Evolutionary conservation across 2,113 vertebrate species (phyloP), one percentile per base, ranked within the genome.

Genomic region (Xenotilapia leptura): DNA sequence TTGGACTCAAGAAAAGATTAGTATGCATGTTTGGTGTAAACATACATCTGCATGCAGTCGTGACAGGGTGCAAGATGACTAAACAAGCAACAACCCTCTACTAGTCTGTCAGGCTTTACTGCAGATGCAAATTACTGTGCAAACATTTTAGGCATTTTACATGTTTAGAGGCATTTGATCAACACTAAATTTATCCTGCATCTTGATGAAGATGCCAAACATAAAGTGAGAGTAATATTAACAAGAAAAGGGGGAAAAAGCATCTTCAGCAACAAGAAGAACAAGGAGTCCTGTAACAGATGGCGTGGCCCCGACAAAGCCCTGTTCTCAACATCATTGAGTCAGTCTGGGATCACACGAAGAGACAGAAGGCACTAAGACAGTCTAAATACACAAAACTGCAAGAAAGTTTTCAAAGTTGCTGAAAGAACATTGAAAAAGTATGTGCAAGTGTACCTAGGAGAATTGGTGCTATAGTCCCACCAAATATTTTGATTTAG

Each of bases 21-120:
- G 62, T 8, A 11, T 88, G 85, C 53, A 19, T 85, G 70, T 86
- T 90, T 83, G 49, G 58, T 86, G 89, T 88, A 90, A 88, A 85
- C 82, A 40, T 73, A 9, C 36, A 33, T 83, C 68, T 85, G 75
- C 80, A 26, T 83, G 55, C 9, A 28, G 36, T 51, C 7, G 28
- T 80, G 86, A 87, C 81, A 84, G 51, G 81, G 19, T 4, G 60
- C 42, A 23, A 40, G 31, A 42, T 85, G 79, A 56, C 75, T 80
- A 84, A 86, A 82, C 62, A 86, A 86, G 82, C 36, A 49, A 26
- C 77, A 68, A 15, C 26, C 14, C 21, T 58, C 62, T 53, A 82
- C 47, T 12, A 14, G 23, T 26, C 12, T 82, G 62, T 73, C 83
- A 14, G 84, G 33, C 68, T 81, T 40, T 51, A 79, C 54, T n/a